A percentile compares a stretch with the other conserved stretches of the same genome.
These are phyloP conservation scores for Setophaga kirtlandii DNA, from an alignment of 2,113 vertebrate genomes.

Conservation along the genomic window DNA sequence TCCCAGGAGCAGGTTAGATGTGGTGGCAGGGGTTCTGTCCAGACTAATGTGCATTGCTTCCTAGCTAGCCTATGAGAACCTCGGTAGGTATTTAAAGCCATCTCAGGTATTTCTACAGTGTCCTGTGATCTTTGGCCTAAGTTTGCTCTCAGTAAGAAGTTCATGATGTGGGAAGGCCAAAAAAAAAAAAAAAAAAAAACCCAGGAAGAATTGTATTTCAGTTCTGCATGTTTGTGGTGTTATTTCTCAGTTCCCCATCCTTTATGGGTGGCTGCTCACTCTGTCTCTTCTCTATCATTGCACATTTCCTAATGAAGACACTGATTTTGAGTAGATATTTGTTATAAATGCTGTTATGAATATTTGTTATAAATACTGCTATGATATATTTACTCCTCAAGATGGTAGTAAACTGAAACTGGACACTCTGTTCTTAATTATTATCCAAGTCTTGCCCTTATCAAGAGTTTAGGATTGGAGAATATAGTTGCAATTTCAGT, in stretches of 20 bases:
- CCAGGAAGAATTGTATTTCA: not conserved
- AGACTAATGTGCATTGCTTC: not conserved
- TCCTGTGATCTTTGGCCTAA: not conserved
- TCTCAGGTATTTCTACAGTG: not conserved
- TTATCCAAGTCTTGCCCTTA: not conserved
- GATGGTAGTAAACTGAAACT: not conserved
- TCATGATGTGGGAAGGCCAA: not conserved
- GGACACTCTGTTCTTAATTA: not conserved
- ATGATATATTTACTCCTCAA: not conserved
- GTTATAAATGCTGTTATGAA: not conserved
- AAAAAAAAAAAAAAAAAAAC: not conserved
- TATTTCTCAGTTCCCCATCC: not conserved
- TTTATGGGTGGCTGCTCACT: not conserved
- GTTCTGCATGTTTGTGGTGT: not conserved
- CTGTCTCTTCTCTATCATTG: not conserved
- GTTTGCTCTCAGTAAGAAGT: not conserved
- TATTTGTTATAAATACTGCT: not conserved
- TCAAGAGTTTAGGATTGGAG: not conserved
- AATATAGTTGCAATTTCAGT: not conserved
- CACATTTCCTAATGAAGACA: not conserved
- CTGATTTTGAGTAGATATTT: not conserved
- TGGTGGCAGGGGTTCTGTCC: not conserved
- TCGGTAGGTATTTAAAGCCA: not conserved
- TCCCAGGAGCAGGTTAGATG: not conserved
- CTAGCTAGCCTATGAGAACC: not conserved